These are phyloP conservation scores for Saxidomus purpurata DNA, from an alignment of 1,140 invertebrate genomes.

Conservation along the genomic window DNA sequence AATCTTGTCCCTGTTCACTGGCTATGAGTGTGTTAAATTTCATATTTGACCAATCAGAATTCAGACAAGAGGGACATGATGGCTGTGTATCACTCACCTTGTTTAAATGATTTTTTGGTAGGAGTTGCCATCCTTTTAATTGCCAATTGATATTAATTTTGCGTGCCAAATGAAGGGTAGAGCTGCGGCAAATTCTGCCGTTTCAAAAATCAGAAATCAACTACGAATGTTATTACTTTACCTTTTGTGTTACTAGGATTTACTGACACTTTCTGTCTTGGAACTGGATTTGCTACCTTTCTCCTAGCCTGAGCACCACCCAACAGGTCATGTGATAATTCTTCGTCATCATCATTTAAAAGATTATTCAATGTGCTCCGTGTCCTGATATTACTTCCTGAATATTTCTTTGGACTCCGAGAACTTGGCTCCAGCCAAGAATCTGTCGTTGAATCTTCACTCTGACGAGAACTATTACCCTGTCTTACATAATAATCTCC, in stretches of 20 bases:
- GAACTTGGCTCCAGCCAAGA: constrained; percentile 16
- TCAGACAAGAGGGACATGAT: too few relatives aligned
- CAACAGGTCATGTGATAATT: constrained; percentile 58
- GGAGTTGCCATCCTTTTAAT: too few relatives aligned
- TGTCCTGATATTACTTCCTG: background rate
- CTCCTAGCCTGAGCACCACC: constrained; percentile 7
- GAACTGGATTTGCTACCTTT: background rate
- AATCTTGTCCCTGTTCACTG: too few relatives aligned
- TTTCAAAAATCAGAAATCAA: too few relatives aligned
- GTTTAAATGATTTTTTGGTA: too few relatives aligned
- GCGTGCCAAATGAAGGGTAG: too few relatives aligned
- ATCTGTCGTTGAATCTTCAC: constrained; percentile 28
- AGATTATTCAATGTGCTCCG: constrained; percentile 66
- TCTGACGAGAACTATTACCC: constrained; percentile 21
- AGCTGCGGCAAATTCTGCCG: too few relatives aligned
- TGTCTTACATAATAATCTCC: constrained; percentile 48
- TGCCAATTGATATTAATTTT: too few relatives aligned
- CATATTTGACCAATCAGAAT: too few relatives aligned
- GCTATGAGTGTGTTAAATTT: too few relatives aligned
- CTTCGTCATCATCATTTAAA: constrained; percentile 29
- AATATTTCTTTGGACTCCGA: background rate
- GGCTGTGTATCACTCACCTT: too few relatives aligned
- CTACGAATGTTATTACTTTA: background rate
- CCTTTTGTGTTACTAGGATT: constrained; percentile 19
- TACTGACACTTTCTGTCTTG: constrained; percentile 41